A percentile compares a stretch with the other conserved stretches of the same genome.
These are phyloP conservation scores for Rhineura floridana DNA, from an alignment of 2,113 vertebrate species.

Conservation along the genomic window DNA sequence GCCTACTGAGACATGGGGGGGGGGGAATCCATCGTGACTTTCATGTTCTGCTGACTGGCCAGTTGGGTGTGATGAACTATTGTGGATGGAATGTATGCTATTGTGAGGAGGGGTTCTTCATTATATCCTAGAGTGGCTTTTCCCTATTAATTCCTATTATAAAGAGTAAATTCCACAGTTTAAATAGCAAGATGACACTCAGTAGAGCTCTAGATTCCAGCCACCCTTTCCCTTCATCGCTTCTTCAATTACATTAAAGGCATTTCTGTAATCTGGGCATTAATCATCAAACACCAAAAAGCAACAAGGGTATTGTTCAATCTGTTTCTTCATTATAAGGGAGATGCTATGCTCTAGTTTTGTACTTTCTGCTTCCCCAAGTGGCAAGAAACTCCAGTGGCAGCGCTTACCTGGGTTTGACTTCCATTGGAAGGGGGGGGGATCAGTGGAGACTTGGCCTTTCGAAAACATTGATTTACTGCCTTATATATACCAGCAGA, in stretches of 20 bases:
- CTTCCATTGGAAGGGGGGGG: not conserved
- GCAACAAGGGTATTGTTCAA: not conserved
- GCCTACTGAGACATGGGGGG: not conserved
- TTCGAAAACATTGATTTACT: not conserved
- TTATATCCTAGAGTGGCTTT: not conserved
- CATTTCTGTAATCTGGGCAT: not conserved
- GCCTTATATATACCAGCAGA: not conserved
- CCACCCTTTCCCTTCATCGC: not conserved
- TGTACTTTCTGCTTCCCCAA: not conserved
- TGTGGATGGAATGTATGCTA: not conserved
- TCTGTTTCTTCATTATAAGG: not conserved
- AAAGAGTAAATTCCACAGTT: not conserved
- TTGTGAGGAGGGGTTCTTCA: not conserved
- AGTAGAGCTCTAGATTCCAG: not conserved
- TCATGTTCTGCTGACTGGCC: not conserved
- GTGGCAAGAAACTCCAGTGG: too few species aligned
- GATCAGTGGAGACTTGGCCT: not conserved
- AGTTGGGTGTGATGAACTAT: not conserved
- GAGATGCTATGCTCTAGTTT: not conserved
- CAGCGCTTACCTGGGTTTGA: too few species aligned
- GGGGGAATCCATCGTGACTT: not conserved
- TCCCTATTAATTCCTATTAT: not conserved
- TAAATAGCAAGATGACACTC: not conserved
- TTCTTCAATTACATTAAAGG: not conserved
- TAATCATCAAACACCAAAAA: not conserved